Evolutionary conservation across 2,113 vertebrate species (phyloP).

Genomic region (Reinhardtius hippoglossoides): DNA sequence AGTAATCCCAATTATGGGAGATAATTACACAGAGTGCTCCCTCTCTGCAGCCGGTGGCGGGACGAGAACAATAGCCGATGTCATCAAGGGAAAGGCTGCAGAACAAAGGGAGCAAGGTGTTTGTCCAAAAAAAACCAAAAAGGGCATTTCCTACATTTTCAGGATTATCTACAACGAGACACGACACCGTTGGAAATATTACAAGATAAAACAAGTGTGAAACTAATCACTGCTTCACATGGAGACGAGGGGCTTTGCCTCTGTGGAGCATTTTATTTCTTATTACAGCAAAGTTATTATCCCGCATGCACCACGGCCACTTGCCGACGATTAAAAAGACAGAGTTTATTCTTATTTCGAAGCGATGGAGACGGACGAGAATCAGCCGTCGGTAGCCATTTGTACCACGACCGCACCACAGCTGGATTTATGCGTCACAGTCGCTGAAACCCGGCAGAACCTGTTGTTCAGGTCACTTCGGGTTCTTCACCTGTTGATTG

Average conservation of each 20-base stretch:
- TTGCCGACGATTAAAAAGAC: not conserved
- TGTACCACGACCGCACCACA: not conserved
- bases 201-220: not conserved
- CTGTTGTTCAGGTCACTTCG: not conserved
- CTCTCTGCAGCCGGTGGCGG: not conserved
- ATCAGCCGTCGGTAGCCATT: not conserved
- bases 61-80: conserved; percentile 13
- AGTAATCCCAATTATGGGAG: conserved; percentile 29
- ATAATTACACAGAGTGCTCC: conserved; percentile 23
- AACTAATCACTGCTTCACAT: not conserved
- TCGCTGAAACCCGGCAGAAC: not conserved
- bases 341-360: not conserved
- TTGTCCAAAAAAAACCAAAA: not conserved
- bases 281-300: not conserved
- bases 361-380: not conserved
- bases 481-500: not conserved
- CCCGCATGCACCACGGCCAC: not conserved
- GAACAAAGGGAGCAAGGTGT: not conserved
- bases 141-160: not conserved
- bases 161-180: not conserved
- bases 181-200: not conserved
- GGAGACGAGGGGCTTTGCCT: not conserved
- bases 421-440: not conserved
- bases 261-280: not conserved
- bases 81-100: not conserved